Conservation (phyloP, 2,113 vertebrate species). For the Numida meleagris region DNA sequence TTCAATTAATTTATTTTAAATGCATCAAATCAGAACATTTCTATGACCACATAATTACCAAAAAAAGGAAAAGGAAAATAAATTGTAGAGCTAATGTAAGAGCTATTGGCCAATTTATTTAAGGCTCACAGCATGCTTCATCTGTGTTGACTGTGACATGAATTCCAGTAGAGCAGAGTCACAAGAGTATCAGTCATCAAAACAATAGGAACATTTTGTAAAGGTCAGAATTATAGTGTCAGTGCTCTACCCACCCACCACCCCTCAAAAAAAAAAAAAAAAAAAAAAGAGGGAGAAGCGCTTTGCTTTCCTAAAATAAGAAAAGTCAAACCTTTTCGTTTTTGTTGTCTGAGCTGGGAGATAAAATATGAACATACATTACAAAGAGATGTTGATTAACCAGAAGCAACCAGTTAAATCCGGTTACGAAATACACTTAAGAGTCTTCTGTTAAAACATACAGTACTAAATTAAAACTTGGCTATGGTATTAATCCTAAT, state of each 20-base stretch:
- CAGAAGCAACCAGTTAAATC: background rate
- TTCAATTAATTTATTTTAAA: too few relatives aligned
- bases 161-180: background rate
- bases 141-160: background rate
- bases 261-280: too few relatives aligned
- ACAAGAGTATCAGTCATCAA: background rate
- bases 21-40: too few relatives aligned
- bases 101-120: background rate
- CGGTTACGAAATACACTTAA: background rate
- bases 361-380: background rate
- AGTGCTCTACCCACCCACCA: background rate
- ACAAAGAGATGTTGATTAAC: background rate
- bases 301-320: background rate
- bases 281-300: background rate
- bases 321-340: background rate
- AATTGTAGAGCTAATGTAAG: background rate
- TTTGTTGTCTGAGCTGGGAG: background rate
- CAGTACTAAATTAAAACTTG: background rate
- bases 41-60: too few relatives aligned
- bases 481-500: background rate
- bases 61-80: background rate
- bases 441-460: background rate
- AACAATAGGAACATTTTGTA: background rate
- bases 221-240: background rate
- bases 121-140: background rate